Evolutionary conservation across 2,797 vertebrate genomes (phyloP).

Genomic region (Gorsachius magnificus): DNA sequence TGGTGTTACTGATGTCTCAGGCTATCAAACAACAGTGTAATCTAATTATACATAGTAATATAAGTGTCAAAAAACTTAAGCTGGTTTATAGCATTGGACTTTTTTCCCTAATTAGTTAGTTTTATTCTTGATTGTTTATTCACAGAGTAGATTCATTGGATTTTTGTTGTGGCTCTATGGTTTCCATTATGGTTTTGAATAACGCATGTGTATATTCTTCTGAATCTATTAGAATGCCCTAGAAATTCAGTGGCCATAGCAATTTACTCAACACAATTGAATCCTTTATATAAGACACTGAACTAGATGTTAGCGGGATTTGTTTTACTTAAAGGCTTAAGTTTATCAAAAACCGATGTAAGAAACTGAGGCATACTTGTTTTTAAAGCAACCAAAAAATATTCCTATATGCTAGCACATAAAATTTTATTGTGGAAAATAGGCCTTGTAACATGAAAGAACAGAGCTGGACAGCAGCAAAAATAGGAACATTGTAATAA

Average conservation of each 20-base stretch:
- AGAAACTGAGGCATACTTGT: neutral
- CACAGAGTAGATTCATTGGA: neutral
- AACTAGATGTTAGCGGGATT: neutral
- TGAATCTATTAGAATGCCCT: neutral
- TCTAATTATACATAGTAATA: fast-evolving
- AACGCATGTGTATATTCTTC: neutral
- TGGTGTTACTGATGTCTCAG: fast-evolving
- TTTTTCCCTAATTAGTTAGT: neutral
- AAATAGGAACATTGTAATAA: neutral
- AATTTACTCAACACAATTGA: neutral
- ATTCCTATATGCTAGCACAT: neutral
- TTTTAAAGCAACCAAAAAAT: neutral
- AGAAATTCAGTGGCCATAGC: neutral
- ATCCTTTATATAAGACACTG: neutral
- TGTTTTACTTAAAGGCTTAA: neutral
- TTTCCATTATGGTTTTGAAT: neutral
- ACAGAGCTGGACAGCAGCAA: neutral
- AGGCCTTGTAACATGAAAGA: neutral
- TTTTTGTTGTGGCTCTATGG: neutral
- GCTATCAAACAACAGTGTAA: neutral
- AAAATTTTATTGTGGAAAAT: neutral
- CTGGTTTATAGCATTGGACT: fast-evolving
- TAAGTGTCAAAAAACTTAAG: neutral
- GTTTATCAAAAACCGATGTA: neutral
- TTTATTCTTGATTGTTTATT: neutral